Conservation (phyloP, 2,113 vertebrate genomes). For the Symphodus melops region DNA sequence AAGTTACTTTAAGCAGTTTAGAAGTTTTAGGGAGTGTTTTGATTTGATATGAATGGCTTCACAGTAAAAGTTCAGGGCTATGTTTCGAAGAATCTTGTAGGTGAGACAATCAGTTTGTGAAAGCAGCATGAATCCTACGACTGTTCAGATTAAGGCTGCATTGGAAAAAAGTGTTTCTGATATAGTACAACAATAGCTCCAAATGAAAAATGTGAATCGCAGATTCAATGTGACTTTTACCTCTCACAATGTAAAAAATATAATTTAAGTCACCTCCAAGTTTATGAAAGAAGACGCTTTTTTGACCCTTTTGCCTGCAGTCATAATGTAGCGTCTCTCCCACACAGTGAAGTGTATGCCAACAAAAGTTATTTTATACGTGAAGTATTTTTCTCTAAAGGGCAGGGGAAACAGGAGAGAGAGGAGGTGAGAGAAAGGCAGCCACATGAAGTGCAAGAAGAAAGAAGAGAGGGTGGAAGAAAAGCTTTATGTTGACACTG, state of each 20-base stretch:
- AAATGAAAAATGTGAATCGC: background rate
- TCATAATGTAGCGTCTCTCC: slow-evolving; percentile 8
- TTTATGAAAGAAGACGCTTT: background rate
- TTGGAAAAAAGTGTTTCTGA: background rate
- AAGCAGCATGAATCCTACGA: too few relatives aligned
- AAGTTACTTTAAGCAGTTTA: too few relatives aligned
- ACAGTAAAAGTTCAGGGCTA: too few relatives aligned
- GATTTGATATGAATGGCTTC: too few relatives aligned
- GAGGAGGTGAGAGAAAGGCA: slow-evolving; percentile 1
- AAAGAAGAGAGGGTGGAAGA: slow-evolving; percentile 14
- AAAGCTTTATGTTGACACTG: slow-evolving; percentile 39
- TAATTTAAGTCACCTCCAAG: background rate
- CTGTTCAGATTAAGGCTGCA: too few relatives aligned
- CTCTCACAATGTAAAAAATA: background rate
- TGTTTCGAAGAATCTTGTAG: too few relatives aligned
- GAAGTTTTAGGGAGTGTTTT: too few relatives aligned
- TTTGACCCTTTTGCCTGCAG: background rate
- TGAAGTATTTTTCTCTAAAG: slow-evolving; percentile 3
- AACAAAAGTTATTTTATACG: slow-evolving; percentile 6
- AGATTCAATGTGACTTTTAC: background rate
- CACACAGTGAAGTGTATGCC: slow-evolving; percentile 1
- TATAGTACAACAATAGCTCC: background rate
- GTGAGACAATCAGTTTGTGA: too few relatives aligned
- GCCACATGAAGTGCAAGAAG: slow-evolving; percentile 5
- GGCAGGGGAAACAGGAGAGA: background rate